phyloP scores from a whole-genome alignment of 2,113 vertebrate species.

The Callocephalon fimbriatum region DNA sequence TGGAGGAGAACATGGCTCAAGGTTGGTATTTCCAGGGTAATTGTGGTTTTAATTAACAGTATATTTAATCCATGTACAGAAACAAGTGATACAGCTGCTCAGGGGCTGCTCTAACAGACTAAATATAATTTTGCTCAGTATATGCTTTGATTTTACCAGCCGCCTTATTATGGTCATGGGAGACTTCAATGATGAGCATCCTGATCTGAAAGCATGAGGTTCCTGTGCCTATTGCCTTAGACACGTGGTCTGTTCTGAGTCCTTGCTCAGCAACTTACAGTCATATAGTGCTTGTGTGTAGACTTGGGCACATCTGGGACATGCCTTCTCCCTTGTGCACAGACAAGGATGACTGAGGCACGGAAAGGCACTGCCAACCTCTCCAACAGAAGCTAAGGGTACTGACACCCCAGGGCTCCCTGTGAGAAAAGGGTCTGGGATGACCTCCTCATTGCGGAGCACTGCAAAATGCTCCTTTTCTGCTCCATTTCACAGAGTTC shows the following conservation, averaged over 20 bases:
- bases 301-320: not conserved
- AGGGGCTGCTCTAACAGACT: not conserved
- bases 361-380: not conserved
- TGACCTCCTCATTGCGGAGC: not conserved
- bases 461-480: not conserved
- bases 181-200: not conserved
- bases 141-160: not conserved
- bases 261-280: not conserved
- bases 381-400: not conserved
- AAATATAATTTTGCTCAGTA: not conserved
- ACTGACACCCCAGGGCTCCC: not conserved
- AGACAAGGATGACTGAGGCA: not conserved
- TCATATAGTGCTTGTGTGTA: not conserved
- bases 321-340: not conserved
- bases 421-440: not conserved
- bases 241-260: not conserved
- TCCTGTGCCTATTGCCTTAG: fast-evolving
- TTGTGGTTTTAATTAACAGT: slow-evolving; percentile 28
- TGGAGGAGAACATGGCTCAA: not conserved
- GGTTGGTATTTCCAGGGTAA: not conserved
- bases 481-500: not conserved
- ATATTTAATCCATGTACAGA: slow-evolving; percentile 40
- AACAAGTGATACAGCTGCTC: not conserved
- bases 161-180: not conserved
- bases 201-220: not conserved